Base-by-base conservation (phyloP, 1,140 invertebrate species). In the Ruditapes philippinarum region DNA sequence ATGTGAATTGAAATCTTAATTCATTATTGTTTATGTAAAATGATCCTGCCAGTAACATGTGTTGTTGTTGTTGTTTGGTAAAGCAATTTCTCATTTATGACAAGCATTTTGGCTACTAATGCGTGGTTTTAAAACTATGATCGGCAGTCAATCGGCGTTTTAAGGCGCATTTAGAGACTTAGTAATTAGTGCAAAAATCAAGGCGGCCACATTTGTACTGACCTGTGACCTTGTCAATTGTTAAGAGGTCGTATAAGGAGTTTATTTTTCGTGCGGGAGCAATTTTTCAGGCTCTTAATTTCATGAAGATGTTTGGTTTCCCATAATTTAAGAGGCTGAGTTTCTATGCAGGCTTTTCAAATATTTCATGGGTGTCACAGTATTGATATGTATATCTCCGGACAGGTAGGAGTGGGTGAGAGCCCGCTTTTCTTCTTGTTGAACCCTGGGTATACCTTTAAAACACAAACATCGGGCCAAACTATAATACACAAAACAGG, bases 331-430 rank as follows among this genome's bases (percentile, higher is more conserved):
- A 45, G 3, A 42, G 57, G 25, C 33, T 40, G 7, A 68, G 9
- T 51, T 57, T 73, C 45, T 74, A 70, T 36, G 33, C 33, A 22
- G 25, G n/a, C 68, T 65, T 65, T n/a, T 25, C 31, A 86, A 78
- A 86, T 86, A 86, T 78, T 86, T 86, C 84, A 86, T 38, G 57
- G 84, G 57, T 86, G 84, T 86, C 84, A 86, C n/a, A 57, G 49
- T 51, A 86, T 78, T 86, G 70, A 86, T 86, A 86, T 60, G 70
- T 86, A 86, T 40, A 62, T 62, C 74, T 42, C 1, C 11, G 31
- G 84, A 86, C 84, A 78, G 28, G 0, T 57, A 25, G 11, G 70
- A 86, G 84, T 38, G 82, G 68, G 42, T n/a, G 33, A 36, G 31
- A 42, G 0, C 76, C 12, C 45, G 14, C 33, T 51, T 79, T 36